These are phyloP conservation scores for Meriones psammophilus DNA, from an alignment of 2,797 vertebrate species.

Conservation along the genomic window DNA sequence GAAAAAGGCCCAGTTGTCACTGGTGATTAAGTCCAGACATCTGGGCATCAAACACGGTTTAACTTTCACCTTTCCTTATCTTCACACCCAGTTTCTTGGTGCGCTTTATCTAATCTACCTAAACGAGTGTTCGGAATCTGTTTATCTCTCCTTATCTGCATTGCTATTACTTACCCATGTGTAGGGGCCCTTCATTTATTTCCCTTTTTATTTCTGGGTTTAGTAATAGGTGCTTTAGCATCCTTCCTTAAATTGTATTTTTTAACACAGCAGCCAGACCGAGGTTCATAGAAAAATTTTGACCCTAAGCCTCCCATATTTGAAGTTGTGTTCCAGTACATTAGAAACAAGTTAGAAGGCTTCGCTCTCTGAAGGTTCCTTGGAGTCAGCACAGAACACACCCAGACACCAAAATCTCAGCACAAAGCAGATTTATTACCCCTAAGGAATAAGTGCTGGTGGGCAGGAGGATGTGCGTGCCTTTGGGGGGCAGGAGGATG, in stretches of 20 bases:
- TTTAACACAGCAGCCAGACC: neutral
- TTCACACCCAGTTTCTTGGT: neutral
- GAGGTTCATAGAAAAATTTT: conserved; percentile 23
- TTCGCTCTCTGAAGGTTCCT: neutral
- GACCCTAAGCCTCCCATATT: neutral
- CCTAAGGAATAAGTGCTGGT: neutral
- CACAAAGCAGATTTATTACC: neutral
- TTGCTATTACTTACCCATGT: neutral
- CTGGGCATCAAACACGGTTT: neutral
- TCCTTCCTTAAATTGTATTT: neutral
- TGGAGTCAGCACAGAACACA: neutral
- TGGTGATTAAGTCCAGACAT: neutral
- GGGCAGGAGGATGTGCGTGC: neutral
- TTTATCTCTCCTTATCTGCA: neutral
- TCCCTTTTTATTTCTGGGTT: neutral
- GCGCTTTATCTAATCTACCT: neutral
- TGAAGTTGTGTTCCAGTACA: neutral
- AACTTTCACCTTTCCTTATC: neutral
- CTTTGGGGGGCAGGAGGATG: neutral
- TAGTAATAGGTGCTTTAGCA: neutral
- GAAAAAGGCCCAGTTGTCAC: neutral
- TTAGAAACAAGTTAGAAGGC: neutral
- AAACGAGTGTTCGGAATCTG: neutral
- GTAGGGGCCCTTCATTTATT: neutral
- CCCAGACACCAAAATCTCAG: neutral